A percentile compares a stretch with the other conserved stretches of the same genome.
These are phyloP conservation scores for Colinus virginianus DNA, from an alignment of 2,113 vertebrate genomes.

Conservation along the genomic window DNA sequence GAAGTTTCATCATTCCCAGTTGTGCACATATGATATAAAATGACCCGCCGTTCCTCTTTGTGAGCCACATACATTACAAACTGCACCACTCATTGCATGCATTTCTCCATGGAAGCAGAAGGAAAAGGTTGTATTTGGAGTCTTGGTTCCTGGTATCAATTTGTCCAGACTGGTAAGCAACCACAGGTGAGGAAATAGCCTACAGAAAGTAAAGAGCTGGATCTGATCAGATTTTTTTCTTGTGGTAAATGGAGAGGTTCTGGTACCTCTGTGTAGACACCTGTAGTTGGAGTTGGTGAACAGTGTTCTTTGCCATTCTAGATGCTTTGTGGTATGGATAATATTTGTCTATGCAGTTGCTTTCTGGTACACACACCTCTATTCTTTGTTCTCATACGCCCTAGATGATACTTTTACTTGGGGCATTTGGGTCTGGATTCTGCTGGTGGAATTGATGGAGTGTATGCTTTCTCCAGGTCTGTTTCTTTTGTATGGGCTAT, in stretches of 20 bases:
- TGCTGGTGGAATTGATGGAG: background rate
- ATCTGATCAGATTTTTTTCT: background rate
- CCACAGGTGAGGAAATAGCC: background rate
- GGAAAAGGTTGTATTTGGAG: background rate
- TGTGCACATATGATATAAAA: background rate
- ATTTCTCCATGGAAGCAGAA: background rate
- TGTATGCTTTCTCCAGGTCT: background rate
- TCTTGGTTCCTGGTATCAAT: background rate
- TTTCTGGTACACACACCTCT: background rate
- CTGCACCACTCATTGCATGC: background rate
- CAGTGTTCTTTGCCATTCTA: background rate
- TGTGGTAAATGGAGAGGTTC: background rate
- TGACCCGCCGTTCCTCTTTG: fast-evolving
- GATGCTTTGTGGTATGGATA: background rate
- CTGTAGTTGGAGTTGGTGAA: background rate
- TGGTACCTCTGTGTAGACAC: background rate
- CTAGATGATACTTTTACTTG: background rate
- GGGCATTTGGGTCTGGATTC: background rate
- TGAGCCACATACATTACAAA: background rate
- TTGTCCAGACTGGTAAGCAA: background rate
- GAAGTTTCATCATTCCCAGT: background rate
- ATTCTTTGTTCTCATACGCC: background rate
- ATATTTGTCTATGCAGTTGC: background rate
- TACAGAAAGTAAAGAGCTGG: background rate
- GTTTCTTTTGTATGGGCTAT: background rate